These are phyloP conservation scores for Drosophila gaucha DNA, from an alignment of 2,888 invertebrate species.

Conservation along the genomic window DNA sequence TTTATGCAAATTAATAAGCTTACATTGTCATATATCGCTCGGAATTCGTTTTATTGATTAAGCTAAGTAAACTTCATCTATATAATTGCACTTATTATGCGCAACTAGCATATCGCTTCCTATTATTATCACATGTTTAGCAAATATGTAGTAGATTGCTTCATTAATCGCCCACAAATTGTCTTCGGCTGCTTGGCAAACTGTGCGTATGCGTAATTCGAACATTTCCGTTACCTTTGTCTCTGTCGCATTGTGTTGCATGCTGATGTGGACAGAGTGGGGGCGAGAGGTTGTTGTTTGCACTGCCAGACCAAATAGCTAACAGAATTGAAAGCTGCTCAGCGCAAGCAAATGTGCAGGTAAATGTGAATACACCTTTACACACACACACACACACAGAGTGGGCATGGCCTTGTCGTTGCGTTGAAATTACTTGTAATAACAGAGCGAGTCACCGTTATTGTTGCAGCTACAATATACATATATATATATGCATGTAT, in stretches of 20 bases:
- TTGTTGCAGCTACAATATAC: constrained; percentile 40
- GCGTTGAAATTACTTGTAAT: constrained; percentile 47
- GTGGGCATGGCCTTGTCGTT: constrained; percentile 64
- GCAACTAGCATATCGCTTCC: neutral
- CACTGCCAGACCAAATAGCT: constrained; percentile 16
- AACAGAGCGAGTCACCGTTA: constrained; percentile 55
- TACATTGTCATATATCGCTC: no score
- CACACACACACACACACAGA: constrained; percentile 5
- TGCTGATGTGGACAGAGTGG: constrained; percentile 35
- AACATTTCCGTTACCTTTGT: constrained; percentile 37
- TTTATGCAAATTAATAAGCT: no score
- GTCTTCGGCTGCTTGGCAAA: constrained; percentile 10
- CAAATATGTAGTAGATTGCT: constrained; percentile 2
- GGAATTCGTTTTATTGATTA: no score
- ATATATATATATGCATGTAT: neutral
- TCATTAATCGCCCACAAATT: constrained; percentile 14
- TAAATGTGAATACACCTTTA: constrained; percentile 23
- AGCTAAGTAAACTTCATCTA: no score
- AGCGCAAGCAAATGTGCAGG: constrained; percentile 10
- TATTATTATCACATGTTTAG: neutral
- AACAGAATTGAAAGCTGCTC: constrained; percentile 50
- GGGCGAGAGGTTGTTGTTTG: constrained; percentile 25
- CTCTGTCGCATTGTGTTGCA: constrained; percentile 30
- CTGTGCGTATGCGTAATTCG: constrained; percentile 62
- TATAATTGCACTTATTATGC: neutral